Evolutionary conservation across 1,140 invertebrate species (phyloP).

Genomic region (Pseudomyrmex flavicornis): DNA sequence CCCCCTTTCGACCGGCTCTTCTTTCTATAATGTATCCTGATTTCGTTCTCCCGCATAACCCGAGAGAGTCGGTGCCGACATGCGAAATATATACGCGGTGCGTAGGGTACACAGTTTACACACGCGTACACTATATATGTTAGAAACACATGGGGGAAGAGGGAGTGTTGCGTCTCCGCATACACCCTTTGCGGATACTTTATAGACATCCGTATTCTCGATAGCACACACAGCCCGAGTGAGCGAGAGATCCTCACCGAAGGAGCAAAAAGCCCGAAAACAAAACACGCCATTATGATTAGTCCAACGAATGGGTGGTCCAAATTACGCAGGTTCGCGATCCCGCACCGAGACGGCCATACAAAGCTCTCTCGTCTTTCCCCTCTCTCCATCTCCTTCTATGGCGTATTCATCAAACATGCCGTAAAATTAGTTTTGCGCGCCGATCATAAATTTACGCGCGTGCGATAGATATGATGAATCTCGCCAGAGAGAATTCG

Average conservation of each 20-base stretch:
- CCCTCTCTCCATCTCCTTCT: neutral
- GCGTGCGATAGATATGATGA: neutral
- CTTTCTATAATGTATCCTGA: slow-evolving; percentile 34
- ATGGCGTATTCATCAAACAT: neutral
- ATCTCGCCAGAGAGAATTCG: neutral
- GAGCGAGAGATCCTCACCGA: slow-evolving; percentile 48
- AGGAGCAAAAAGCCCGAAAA: slow-evolving; percentile 79
- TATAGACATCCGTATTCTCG: slow-evolving; percentile 27
- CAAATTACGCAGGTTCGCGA: slow-evolving; percentile 76
- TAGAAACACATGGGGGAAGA: slow-evolving; percentile 4
- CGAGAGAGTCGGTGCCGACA: slow-evolving; percentile 2
- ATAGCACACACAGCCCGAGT: slow-evolving; percentile 30
- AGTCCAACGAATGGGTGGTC: slow-evolving; percentile 82
- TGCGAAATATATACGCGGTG: slow-evolving; percentile 40
- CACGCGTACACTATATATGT: neutral
- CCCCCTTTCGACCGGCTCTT: slow-evolving; percentile 46
- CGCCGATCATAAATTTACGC: slow-evolving; percentile 30
- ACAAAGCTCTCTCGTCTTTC: neutral
- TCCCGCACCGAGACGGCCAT: slow-evolving; percentile 49
- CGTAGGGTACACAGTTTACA: neutral
- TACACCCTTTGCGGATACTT: neutral
- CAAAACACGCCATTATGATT: slow-evolving; percentile 83
- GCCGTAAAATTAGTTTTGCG: slow-evolving; percentile 41
- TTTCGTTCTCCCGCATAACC: slow-evolving; percentile 12
- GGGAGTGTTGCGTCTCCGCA: neutral